Conservation (phyloP, 2,888 invertebrate species). For the Andricus curvator region DNA sequence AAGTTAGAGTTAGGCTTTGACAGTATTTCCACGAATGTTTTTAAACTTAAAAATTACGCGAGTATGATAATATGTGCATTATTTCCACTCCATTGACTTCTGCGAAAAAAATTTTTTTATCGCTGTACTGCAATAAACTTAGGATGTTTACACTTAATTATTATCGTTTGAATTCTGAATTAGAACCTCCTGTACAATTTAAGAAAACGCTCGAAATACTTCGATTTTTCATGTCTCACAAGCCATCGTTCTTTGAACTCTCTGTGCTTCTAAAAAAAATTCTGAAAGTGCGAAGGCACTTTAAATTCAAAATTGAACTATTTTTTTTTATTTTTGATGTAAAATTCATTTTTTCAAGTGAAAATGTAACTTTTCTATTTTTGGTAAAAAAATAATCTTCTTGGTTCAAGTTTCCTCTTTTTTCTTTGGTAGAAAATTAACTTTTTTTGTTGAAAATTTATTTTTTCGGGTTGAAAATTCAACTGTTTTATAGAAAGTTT, state of each 20-base stretch:
- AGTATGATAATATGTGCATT: constrained; percentile 8
- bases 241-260: background rate
- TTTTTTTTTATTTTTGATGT: no score
- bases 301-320: no score
- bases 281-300: background rate
- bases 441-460: no score
- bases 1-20: background rate
- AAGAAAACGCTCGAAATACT: background rate
- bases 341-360: no score
- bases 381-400: no score
- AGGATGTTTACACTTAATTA: background rate
- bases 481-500: no score
- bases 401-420: no score
- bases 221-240: background rate
- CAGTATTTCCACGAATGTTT: constrained; percentile 11
- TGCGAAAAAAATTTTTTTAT: background rate
- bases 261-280: background rate
- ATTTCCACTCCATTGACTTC: background rate
- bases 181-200: background rate
- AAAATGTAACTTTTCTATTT: no score
- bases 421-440: no score
- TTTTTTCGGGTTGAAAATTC: no score
- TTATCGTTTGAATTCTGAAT: constrained; percentile 10
- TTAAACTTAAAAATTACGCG: background rate
- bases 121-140: constrained; percentile 10